Evolutionary conservation across 2,888 invertebrate genomes (phyloP).

Genomic region (Drosophila phalerata): DNA sequence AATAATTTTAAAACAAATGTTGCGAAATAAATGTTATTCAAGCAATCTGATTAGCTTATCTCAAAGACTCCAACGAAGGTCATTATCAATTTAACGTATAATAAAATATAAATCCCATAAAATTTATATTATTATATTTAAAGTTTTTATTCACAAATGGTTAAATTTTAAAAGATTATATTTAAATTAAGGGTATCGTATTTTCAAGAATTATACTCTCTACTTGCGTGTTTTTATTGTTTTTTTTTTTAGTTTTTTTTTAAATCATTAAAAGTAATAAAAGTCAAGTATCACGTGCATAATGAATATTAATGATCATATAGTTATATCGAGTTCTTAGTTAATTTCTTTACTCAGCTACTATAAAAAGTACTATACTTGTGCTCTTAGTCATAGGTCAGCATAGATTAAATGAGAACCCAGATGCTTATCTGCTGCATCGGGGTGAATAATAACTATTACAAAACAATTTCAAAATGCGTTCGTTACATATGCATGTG

Average conservation of each 20-base stretch:
- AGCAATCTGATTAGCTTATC: too few species aligned
- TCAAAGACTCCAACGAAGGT: neutral
- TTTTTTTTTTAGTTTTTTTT: neutral
- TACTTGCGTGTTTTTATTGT: neutral
- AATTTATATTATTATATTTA: too few species aligned
- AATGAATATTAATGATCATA: neutral
- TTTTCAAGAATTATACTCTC: neutral
- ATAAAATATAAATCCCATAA: too few species aligned
- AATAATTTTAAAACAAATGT: too few species aligned
- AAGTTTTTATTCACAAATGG: too few species aligned
- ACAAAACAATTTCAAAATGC: slow-evolving; percentile 11
- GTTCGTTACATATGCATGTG: neutral
- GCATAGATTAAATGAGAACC: neutral
- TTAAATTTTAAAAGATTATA: too few species aligned
- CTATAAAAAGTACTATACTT: slow-evolving; percentile 1
- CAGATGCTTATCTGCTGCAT: neutral
- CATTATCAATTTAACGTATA: too few species aligned
- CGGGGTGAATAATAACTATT: neutral
- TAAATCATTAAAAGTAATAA: neutral
- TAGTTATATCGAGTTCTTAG: neutral
- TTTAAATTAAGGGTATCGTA: too few species aligned
- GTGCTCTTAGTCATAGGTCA: slow-evolving; percentile 47
- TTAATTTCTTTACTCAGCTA: neutral
- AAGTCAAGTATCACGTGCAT: neutral
- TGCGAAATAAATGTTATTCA: too few species aligned